Evolutionary conservation across 1,140 invertebrate genomes (phyloP), one percentile per base, ranked within the genome.

Genomic region (Zaprionus capensis): DNA sequence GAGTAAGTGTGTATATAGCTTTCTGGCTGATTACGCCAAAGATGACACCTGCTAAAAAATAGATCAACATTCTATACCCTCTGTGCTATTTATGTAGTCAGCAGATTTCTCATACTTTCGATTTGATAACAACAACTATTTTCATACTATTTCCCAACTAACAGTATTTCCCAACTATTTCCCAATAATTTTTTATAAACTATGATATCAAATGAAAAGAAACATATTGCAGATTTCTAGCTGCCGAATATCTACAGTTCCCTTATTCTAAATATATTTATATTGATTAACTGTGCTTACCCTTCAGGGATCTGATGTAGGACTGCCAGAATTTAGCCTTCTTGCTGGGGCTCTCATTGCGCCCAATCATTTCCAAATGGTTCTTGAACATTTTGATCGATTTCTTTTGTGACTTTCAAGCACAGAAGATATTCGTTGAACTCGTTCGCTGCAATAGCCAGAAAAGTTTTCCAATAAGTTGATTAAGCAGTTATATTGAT

Each of bases 281-380:
- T n/a, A 4, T 24, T 15, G 26, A 28, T 4, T 1, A 11, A 0
- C 17, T 31, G 11, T 65, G 70, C 84, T 94, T 94, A 98, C 97
- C 97, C 95, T 97, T 97, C 81, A 97, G 94, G 93, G 97, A 97
- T 93, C 97, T 95, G 93, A 97, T 96, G 93, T 97, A 98, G 87
- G 96, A 97, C 93, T 97, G 96, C 97, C 97, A 98, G 94, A 97
- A 98, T 94, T 96, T 97, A 92, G 97, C 97, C 94, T 97, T 98
- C 94, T 96, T 97, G 94, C 96, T 97, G 92, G 97, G 96, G 92
- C 96, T 96, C 94, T 98, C 97, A 93, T 98, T 97, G 94, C 96
- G 96, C 93, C 97, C 96, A 93, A 98, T 97, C 96, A 97, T 97
- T 94, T 97, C 97, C 93, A 98, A 95, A 94, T 97, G 97, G 94